Base-by-base conservation (phyloP, 2,113 vertebrate species). In the Grammomys dolichurus region DNA sequence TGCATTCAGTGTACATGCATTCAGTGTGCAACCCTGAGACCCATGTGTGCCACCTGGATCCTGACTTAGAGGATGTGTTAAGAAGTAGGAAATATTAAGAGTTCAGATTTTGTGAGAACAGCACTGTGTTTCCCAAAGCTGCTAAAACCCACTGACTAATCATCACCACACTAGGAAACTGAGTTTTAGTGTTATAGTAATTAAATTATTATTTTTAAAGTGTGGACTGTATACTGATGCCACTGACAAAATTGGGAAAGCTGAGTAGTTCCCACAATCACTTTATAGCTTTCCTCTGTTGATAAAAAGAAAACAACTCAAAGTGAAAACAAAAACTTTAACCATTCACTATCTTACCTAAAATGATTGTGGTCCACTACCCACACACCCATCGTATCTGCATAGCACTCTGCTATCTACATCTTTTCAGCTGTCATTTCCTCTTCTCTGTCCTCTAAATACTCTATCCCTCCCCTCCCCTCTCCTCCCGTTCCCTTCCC, bases 101-200 rank as follows among this genome's bases (percentile, higher is more conserved):
- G 14, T 94, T 70, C 33, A 13, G 40, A 70, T 76, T 1, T 60
- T 89, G 69, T 90, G 26, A 58, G 63, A 17, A n/a, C 51, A 72
- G 43, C 5, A 63, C 72, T 93, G 92, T 67, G 58, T 3, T 93
- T 4, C 56, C 1, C 17, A 77, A 54, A 92, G 20, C 36, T n/a
- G 70, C 48, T 93, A 73, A 93, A 77, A 81, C 36, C 75, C 58
- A 77, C 26, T 56, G 87, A 84, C 78, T 65, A 85, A 58, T 7
- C 69, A 69, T 46, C 2, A 76, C 9, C 28, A 69, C 2, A 40
- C n/a, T 76, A 90, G 82, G 85, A 88, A 51, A 87, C 69, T 82
- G 33, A 60, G 58, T 54, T 56, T 70, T 84, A n/a, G 7, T 24
- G 22, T 56, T 81, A 54, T 36, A 4, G 7, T 13, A 51, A 43